Evolutionary conservation across 2,888 invertebrate species (phyloP).

Genomic region (Lampropteryx suffumata): DNA sequence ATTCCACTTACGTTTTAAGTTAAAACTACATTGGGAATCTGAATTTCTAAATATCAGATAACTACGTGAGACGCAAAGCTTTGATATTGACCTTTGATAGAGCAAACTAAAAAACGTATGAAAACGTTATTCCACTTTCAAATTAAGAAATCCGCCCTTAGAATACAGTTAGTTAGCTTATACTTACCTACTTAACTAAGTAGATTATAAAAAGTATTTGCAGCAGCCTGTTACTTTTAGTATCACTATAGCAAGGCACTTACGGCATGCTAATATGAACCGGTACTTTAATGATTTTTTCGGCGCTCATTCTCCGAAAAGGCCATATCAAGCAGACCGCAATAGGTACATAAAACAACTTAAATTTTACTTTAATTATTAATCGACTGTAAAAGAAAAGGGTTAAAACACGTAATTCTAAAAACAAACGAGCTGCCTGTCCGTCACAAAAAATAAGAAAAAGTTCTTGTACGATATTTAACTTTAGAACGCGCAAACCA

Average conservation of each 20-base stretch:
- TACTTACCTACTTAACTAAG: no score
- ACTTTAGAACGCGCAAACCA: conserved; percentile 4
- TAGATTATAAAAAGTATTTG: no score
- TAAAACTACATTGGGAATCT: no score
- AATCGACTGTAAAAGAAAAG: conserved; percentile 11
- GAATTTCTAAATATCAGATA: no score
- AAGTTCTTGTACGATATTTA: conserved; percentile 27
- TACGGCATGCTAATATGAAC: conserved; percentile 8
- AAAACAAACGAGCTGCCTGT: conserved; percentile 14
- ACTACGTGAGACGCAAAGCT: no score
- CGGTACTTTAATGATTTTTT: conserved; percentile 18
- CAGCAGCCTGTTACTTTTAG: conserved; percentile 2
- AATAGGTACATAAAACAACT: conserved; percentile 11
- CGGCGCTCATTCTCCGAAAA: conserved; percentile 12
- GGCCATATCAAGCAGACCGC: conserved; percentile 5
- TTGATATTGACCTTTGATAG: no score
- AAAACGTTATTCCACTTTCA: no score
- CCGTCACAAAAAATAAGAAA: conserved; percentile 2
- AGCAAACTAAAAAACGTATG: no score
- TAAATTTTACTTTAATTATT: conserved; percentile 16
- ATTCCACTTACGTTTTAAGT: neutral
- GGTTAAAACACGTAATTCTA: conserved; percentile 15
- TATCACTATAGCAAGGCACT: conserved; percentile 13
- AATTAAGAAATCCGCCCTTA: no score
- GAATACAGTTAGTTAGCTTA: no score